Conservation (phyloP, 37 sponge, comb jelly and placozoan genomes). For the Ephydatia muelleri region DNA sequence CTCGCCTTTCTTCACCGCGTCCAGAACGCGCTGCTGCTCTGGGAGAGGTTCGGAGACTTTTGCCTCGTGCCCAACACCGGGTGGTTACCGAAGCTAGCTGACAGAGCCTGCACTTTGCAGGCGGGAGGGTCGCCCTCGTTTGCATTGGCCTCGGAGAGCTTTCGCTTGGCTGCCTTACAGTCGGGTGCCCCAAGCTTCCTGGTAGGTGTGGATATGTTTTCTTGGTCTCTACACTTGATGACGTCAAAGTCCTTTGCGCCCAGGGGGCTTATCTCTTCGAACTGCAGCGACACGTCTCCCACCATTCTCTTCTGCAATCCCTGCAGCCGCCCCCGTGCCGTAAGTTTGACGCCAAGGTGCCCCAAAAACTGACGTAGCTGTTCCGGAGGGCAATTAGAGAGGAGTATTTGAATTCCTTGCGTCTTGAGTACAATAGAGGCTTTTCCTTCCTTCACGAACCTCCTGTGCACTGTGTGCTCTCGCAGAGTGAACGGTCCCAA, state of each 20-base stretch:
- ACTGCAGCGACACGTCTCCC: constrained; percentile 59
- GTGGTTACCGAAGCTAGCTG: constrained; percentile 14
- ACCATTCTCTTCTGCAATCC: constrained; percentile 54
- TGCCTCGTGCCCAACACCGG: constrained; percentile 49
- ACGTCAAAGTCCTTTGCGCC: constrained; percentile 64
- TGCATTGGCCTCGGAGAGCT: constrained; percentile 43
- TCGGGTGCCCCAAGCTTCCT: not conserved
- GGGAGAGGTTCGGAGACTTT: constrained; percentile 26
- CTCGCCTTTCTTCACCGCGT: constrained; percentile 76
- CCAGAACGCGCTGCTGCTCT: constrained; percentile 71
- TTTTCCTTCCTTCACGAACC: constrained; percentile 83
- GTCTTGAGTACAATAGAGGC: constrained; percentile 67
- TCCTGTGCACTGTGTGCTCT: constrained; percentile 72
- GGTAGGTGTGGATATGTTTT: constrained; percentile 50
- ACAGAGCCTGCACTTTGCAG: not conserved
- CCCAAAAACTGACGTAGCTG: constrained; percentile 61
- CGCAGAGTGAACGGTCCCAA: constrained; percentile 66
- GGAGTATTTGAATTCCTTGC: constrained; percentile 64
- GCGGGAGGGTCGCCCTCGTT: not conserved
- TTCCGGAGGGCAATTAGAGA: constrained; percentile 85
- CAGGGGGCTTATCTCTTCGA: constrained; percentile 87
- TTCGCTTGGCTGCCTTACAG: constrained; percentile 45
- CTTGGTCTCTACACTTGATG: not conserved
- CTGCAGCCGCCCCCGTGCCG: constrained; percentile 63
- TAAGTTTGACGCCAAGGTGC: constrained; percentile 59